Percentiles rank a stretch among this genome's conserved stretches.
These are phyloP conservation scores for Hucho hucho DNA, from an alignment of 2,113 vertebrate species.

Conservation along the genomic window DNA sequence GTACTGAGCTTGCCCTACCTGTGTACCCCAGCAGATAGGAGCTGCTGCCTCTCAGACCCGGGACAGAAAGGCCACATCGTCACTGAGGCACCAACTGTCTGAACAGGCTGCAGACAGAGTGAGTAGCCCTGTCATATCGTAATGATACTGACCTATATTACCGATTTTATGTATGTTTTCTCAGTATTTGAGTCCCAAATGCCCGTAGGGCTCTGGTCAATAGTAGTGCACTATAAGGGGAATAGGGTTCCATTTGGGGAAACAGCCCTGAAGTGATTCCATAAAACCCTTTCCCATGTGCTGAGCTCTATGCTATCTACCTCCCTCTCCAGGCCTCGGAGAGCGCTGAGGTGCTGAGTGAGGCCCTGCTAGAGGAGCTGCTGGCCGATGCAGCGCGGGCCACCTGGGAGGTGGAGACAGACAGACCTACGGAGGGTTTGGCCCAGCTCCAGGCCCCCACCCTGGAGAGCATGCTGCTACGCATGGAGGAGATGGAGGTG, in stretches of 20 bases:
- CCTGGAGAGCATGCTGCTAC: constrained; percentile 86
- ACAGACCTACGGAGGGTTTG: constrained; percentile 40
- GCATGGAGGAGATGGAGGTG: constrained; percentile 98
- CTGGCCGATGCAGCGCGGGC: constrained; percentile 68
- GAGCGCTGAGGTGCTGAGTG: constrained; percentile 56
- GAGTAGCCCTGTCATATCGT: neutral
- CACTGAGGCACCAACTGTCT: constrained; percentile 45
- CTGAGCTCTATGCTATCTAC: neutral
- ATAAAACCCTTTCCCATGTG: neutral
- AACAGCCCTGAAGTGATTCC: neutral
- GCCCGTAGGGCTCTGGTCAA: neutral
- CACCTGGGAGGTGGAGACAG: constrained; percentile 54
- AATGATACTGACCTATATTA: neutral
- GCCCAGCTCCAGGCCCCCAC: constrained; percentile 54
- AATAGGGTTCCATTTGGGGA: too few relatives aligned
- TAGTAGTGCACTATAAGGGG: too few relatives aligned
- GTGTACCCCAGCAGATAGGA: constrained; percentile 46
- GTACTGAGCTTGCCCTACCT: constrained; percentile 47
- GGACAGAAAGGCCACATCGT: constrained; percentile 27
- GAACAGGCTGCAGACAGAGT: constrained; percentile 59
- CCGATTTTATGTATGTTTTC: neutral
- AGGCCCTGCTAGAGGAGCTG: constrained; percentile 68
- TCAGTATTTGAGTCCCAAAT: neutral
- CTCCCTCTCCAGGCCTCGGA: constrained; percentile 56
- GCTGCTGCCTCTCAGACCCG: constrained; percentile 20